These are phyloP conservation scores for Zaprionus davidi DNA, from an alignment of 1,140 invertebrate genomes.

Conservation along the genomic window DNA sequence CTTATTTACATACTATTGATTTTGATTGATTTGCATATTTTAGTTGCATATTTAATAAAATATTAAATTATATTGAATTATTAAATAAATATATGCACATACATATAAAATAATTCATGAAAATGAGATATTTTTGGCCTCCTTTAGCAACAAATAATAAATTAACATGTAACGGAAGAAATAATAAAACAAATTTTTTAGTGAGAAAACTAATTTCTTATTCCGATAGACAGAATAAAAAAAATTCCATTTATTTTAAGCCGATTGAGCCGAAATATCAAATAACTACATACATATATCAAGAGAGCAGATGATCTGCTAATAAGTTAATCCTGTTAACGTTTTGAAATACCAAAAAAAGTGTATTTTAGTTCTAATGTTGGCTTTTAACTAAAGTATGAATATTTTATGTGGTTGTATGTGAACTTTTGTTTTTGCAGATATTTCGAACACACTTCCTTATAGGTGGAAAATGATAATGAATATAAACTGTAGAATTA, in stretches of 20 bases:
- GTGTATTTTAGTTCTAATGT: not conserved
- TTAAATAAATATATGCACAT: conserved; percentile 8
- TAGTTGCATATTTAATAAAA: conserved; percentile 1
- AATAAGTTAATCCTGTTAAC: not conserved
- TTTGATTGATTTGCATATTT: conserved; percentile 1
- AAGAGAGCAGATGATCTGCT: not conserved
- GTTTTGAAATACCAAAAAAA: not conserved
- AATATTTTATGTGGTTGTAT: conserved; percentile 1
- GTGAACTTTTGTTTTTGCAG: not conserved
- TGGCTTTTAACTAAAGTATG: not conserved
- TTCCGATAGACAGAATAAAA: not conserved
- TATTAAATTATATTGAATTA: not conserved
- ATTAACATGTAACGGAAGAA: not conserved
- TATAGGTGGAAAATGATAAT: not conserved
- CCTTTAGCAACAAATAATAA: not conserved
- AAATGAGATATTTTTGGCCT: not conserved
- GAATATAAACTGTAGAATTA: not conserved
- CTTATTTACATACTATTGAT: conserved; percentile 23
- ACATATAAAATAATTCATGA: conserved; percentile 8
- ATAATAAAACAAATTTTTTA: not conserved
- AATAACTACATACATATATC: not conserved
- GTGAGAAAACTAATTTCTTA: not conserved
- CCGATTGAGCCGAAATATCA: conserved; percentile 1
- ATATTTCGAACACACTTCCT: conserved; percentile 1
- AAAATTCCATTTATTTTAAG: not conserved